Percentiles rank a stretch among this genome's conserved stretches.
Conservation (phyloP, 1,140 invertebrate species). For the Carcinoscorpius rotundicauda region DNA sequence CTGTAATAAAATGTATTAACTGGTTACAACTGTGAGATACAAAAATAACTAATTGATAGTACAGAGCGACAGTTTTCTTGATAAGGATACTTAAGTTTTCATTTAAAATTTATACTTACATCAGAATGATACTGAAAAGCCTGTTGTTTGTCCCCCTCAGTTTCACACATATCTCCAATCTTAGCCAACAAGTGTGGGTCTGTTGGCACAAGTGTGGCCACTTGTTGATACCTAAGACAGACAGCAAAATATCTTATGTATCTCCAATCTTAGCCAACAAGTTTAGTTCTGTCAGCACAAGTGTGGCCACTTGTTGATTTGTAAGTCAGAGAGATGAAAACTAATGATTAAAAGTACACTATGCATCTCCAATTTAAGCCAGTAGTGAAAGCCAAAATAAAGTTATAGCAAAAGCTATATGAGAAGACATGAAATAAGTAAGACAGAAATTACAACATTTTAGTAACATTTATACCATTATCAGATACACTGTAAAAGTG, state of each 20-base stretch:
- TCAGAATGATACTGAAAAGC: slow-evolving; percentile 86
- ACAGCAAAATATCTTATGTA: slow-evolving; percentile 50
- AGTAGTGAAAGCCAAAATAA: too few species aligned
- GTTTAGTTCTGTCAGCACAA: slow-evolving; percentile 70
- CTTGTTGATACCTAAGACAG: slow-evolving; percentile 59
- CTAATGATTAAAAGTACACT: too few species aligned
- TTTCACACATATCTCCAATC: slow-evolving; percentile 72
- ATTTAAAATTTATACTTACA: slow-evolving; percentile 37
- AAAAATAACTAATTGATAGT: too few species aligned
- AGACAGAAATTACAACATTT: too few species aligned
- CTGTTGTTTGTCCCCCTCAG: slow-evolving; percentile 74
- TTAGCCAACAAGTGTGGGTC: slow-evolving; percentile 71
- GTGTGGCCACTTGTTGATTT: slow-evolving; percentile 70
- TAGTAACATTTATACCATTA: too few species aligned
- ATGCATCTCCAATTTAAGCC: slow-evolving; percentile 38
- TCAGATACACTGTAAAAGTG: too few species aligned
- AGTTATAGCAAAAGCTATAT: too few species aligned
- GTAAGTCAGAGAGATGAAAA: slow-evolving; percentile 25
- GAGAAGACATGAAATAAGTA: too few species aligned
- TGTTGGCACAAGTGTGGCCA: slow-evolving; percentile 66
- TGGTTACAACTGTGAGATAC: too few species aligned
- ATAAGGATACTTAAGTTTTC: too few species aligned
- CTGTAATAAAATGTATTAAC: too few species aligned
- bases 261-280: slow-evolving; percentile 70
- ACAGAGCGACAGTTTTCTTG: too few species aligned